These are phyloP conservation scores for Plectus sambesii DNA, from an alignment of 1,140 invertebrate genomes.

Conservation along the genomic window DNA sequence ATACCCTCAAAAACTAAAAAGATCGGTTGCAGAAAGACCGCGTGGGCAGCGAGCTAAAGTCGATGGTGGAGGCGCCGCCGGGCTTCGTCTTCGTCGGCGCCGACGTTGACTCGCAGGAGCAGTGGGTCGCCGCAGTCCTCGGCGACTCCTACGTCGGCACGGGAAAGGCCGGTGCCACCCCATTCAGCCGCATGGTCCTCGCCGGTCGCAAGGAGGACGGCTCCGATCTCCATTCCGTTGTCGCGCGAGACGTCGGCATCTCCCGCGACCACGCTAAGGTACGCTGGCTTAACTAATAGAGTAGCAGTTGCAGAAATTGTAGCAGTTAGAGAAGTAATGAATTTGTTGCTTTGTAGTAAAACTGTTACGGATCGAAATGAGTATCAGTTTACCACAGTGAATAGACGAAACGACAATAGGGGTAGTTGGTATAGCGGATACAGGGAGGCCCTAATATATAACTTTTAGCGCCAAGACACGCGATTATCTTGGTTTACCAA, in stretches of 20 bases:
- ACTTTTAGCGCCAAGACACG: too few species aligned
- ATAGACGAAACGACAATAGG: too few species aligned
- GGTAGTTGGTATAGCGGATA: too few species aligned
- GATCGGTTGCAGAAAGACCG: slow-evolving; percentile 56
- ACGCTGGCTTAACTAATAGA: too few species aligned
- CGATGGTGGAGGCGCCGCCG: slow-evolving; percentile 81
- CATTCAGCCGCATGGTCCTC: slow-evolving; percentile 51
- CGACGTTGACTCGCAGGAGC: slow-evolving; percentile 96
- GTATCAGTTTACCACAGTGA: too few species aligned
- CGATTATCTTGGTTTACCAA: too few species aligned
- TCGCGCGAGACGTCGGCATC: slow-evolving; percentile 76
- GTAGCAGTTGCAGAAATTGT: too few species aligned
- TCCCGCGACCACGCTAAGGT: slow-evolving; percentile 88
- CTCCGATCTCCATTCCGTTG: slow-evolving; percentile 93
- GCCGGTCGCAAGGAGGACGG: slow-evolving; percentile 70
- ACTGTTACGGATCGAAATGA: background rate
- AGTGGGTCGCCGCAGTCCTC: slow-evolving; percentile 92
- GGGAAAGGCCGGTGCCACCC: slow-evolving; percentile 45
- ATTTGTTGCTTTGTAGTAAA: slow-evolving; percentile 9
- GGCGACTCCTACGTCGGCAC: slow-evolving; percentile 46
- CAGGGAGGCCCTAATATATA: too few species aligned
- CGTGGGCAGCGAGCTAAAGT: slow-evolving; percentile 81
- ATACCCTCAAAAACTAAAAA: slow-evolving; percentile 7
- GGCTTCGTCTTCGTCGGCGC: slow-evolving; percentile 87
- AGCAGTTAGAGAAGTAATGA: slow-evolving; percentile 4